These are phyloP conservation scores for Schizopygopsis malacanthus DNA, from an alignment of 2,797 vertebrate genomes.

Conservation along the genomic window DNA sequence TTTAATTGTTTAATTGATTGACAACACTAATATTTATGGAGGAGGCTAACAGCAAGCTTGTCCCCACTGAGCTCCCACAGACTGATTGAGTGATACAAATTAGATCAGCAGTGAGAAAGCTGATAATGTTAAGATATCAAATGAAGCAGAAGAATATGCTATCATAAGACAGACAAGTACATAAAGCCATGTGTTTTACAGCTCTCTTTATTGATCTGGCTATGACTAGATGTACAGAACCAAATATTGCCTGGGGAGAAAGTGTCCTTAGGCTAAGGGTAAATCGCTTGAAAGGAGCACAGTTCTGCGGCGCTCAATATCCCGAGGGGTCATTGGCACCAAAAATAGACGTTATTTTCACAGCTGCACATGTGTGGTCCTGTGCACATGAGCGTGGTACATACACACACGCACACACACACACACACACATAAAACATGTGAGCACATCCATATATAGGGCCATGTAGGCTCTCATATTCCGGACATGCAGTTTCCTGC, in stretches of 20 bases:
- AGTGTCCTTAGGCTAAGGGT: slow-evolving; percentile 49
- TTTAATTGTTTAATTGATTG: slow-evolving; percentile 15
- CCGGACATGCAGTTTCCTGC: neutral
- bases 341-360: slow-evolving; percentile 50
- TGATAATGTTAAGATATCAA: neutral
- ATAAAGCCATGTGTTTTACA: slow-evolving; percentile 23
- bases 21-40: neutral
- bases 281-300: slow-evolving; percentile 26
- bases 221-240: slow-evolving; percentile 8
- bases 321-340: slow-evolving; percentile 43
- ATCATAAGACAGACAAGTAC: slow-evolving; percentile 1
- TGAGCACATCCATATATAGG: slow-evolving; percentile 1
- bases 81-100: slow-evolving; percentile 1
- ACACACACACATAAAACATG: neutral
- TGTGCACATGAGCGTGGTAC: slow-evolving; percentile 23
- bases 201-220: slow-evolving; percentile 22
- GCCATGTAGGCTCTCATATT: neutral
- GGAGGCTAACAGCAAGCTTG: neutral
- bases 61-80: slow-evolving; percentile 2
- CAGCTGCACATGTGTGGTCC: slow-evolving; percentile 43
- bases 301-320: slow-evolving; percentile 31
- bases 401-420: neutral
- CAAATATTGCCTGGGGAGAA: slow-evolving; percentile 42
- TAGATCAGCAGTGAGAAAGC: neutral
- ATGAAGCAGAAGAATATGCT: neutral